phyloP scores from a whole-genome alignment of 2,797 vertebrate species.

The Rhabdomys pumilio region DNA sequence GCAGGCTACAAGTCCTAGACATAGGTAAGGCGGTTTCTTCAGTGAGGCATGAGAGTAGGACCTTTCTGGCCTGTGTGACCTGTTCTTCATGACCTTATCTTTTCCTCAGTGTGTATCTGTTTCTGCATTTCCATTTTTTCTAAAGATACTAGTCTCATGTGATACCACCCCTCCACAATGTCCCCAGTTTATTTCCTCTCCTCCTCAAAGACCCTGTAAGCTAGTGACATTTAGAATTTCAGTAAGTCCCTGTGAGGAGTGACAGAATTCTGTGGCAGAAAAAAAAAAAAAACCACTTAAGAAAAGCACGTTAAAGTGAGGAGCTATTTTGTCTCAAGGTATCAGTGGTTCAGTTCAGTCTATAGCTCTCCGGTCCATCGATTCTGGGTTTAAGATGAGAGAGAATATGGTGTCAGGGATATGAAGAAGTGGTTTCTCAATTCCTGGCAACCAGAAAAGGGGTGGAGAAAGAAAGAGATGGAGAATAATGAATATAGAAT shows the following conservation, averaged over 20 bases:
- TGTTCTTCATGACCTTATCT: neutral
- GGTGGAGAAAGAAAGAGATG: neutral
- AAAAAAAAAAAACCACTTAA: neutral
- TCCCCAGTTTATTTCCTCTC: neutral
- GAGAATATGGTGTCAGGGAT: neutral
- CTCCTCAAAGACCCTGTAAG: neutral
- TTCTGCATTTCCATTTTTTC: neutral
- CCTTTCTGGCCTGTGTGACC: neutral
- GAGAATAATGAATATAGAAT: neutral
- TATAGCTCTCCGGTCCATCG: too few species aligned
- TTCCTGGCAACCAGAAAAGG: neutral
- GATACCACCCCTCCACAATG: neutral
- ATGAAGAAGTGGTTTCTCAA: neutral
- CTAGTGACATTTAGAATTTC: neutral
- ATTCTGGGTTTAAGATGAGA: neutral
- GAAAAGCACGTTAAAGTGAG: neutral
- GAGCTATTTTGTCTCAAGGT: neutral
- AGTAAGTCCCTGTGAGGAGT: neutral
- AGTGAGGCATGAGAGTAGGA: rapidly evolving
- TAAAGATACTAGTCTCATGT: neutral
- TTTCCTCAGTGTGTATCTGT: neutral
- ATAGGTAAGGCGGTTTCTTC: neutral
- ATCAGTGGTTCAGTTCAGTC: neutral
- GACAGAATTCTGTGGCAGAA: neutral
- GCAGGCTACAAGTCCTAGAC: neutral